Evolutionary conservation across 2,797 vertebrate species (phyloP), one percentile per base, ranked within the genome.

Genomic region (Strix occidentalis): DNA sequence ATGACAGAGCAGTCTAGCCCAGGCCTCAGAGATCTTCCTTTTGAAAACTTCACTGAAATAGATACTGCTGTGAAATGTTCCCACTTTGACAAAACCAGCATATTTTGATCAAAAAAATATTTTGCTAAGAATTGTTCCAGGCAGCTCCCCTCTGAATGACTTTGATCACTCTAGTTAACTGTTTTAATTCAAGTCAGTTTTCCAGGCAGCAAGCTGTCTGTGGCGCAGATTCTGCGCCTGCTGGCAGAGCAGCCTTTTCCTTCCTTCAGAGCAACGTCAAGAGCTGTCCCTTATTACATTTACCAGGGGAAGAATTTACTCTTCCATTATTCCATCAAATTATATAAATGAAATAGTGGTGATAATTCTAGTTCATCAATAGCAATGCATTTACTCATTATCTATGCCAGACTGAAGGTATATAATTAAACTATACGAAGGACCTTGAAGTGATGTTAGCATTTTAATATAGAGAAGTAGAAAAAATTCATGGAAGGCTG

Each of bases 391-490:
- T 97, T 97, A 95, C 86, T 97, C 94, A 78, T 96, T 96, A 93
- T 61, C 70, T 91, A 82, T 84, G 80, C 92, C 93, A 95, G 93
- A 88, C 77, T 96, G 94, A 89, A 91, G 87, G 91, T 14, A 68
- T 81, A 28, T 84, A 96, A 97, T 97, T 96, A 96, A 97, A 77
- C 90, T 77, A 61, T 88, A 84, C 2, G 5, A 95, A 96, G 93
- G 84, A 82, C 79, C 95, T 97, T 95, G 91, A 96, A 93, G 84
- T 93, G 78, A 89, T 77, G 82, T 72, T 91, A 90, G 63, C 84
- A 84, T 94, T 96, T 93, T 79, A 78, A 94, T 82, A 69, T 68
- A 69, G 68, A 81, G 70, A 96, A 94, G 81, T 81, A 89, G 93
- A 87, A 92, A 91, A 93, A 95, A 91, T 66, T 65, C 79, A 87